Base-by-base conservation (phyloP, 2,888 invertebrate genomes). In the Leptothorax acervorum region DNA sequence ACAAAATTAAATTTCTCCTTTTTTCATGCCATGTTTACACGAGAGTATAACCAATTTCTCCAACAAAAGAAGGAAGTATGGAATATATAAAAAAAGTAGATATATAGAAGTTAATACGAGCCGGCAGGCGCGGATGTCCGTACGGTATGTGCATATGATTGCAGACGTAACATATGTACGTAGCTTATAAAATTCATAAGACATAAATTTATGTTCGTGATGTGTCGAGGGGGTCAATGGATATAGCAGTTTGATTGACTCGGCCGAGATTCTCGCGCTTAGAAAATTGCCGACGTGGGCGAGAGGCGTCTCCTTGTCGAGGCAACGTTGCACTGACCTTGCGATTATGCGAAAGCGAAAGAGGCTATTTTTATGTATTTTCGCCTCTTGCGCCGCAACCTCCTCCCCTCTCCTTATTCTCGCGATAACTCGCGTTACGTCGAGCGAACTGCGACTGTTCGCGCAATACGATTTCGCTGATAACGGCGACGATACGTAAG, bases 321-420 rank as follows among this genome's bases (percentile, higher is more conserved):
- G 31, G 71, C 71, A 48, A 28, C 51, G 39, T 57, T 53, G 74
- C 42, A 70, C 39, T 85, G 88, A 89, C 89, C 89, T 89, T 85
- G 88, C 86, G 88, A 89, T 89, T 89, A 88, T 81, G 51, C 86
- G 84, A 86, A 79, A 68, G 53, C 83, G 71, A 85, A 83, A 71
- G 60, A 68, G 68, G 76, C 78, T 89, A 87, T 87, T 89, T 89
- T 87, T 68, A 84, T 79, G 65, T 78, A 48, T 55, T 81, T 84
- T 82, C 55, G 82, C 68, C 83, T 76, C 62, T 66, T 70, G 9
- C 62, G 42, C 39, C 31, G 82, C 23, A 23, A 31, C 35, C 11
- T 23, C 48, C 18, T 51, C 66, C 5, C 66, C 28, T 31, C 5
- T 45, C 28, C 66, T 68, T 28, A 3, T 63, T 63, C 8, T 39